Percentiles rank a stretch among this genome's conserved stretches.
phyloP scores from a whole-genome alignment of 2,797 vertebrate genomes.

The Pangasius krempfi region DNA sequence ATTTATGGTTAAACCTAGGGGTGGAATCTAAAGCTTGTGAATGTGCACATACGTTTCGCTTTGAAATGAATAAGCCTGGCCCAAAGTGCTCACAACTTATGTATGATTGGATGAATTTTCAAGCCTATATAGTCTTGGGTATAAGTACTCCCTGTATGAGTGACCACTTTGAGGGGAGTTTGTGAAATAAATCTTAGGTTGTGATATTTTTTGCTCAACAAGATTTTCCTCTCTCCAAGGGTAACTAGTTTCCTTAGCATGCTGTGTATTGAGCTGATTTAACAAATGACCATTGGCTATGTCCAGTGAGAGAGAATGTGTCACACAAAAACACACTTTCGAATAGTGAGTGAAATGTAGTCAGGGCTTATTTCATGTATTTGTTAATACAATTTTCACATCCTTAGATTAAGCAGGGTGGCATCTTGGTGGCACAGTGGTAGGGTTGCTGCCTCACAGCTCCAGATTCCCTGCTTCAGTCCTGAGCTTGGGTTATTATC shows the following conservation, averaged over 20 bases:
- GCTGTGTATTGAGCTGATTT: background rate
- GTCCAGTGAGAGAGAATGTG: background rate
- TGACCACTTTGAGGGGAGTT: background rate
- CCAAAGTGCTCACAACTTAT: background rate
- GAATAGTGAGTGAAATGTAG: too few relatives aligned
- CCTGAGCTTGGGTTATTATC: background rate
- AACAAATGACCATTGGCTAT: background rate
- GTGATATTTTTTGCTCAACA: background rate
- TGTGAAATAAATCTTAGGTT: background rate
- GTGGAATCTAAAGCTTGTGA: background rate
- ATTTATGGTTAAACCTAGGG: background rate
- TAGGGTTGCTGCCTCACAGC: background rate
- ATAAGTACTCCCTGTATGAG: background rate
- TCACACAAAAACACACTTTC: background rate
- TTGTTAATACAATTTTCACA: background rate
- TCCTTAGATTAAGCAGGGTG: background rate
- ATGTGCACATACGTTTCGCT: background rate
- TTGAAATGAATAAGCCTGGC: background rate
- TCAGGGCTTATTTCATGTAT: background rate
- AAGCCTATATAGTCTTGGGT: background rate
- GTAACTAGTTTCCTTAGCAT: background rate
- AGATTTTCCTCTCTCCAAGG: background rate
- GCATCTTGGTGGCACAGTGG: background rate
- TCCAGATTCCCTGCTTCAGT: background rate
- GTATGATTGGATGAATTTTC: background rate